phyloP scores from a whole-genome alignment of 1,140 invertebrate species.

The Chironomus striatipennis region DNA sequence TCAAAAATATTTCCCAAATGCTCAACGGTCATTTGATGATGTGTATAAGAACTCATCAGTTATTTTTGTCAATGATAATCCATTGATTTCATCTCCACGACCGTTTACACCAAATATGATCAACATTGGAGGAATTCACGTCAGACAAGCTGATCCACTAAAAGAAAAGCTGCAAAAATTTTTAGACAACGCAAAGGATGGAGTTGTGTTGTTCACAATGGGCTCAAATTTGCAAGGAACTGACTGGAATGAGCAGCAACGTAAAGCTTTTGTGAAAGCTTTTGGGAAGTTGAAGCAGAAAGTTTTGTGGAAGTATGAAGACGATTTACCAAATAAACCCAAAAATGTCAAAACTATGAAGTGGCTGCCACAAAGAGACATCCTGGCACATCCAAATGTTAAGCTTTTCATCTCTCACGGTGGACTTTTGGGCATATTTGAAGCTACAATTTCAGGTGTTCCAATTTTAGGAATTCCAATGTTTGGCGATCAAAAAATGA shows the following conservation, averaged over 20 bases:
- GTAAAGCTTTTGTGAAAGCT: conserved; percentile 44
- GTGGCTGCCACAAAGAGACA: conserved; percentile 63
- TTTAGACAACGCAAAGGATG: conserved; percentile 47
- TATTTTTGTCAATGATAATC: conserved; percentile 48
- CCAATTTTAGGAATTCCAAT: conserved; percentile 62
- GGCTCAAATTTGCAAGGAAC: conserved; percentile 51
- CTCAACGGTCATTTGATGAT: conserved; percentile 32
- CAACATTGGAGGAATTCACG: conserved; percentile 51
- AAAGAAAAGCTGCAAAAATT: conserved; percentile 43
- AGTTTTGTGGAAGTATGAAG: conserved; percentile 61
- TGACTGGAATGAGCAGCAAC: conserved; percentile 43
- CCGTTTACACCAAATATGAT: conserved; percentile 46
- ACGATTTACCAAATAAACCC: conserved; percentile 44
- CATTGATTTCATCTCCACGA: conserved; percentile 41
- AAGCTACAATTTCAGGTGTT: conserved; percentile 59
- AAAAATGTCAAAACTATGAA: conserved; percentile 52
- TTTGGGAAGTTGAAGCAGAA: conserved; percentile 48
- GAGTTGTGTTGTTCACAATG: conserved; percentile 52
- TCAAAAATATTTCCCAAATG: conserved; percentile 22
- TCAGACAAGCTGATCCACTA: conserved; percentile 36
- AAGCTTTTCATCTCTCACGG: conserved; percentile 63
- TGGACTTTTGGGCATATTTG: conserved; percentile 57
- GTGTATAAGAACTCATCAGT: conserved; percentile 40
- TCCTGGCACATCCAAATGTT: conserved; percentile 59
- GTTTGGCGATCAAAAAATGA: conserved; percentile 52